phyloP scores from a whole-genome alignment of 2,888 invertebrate genomes.

The Catotricha subobsoleta region DNA sequence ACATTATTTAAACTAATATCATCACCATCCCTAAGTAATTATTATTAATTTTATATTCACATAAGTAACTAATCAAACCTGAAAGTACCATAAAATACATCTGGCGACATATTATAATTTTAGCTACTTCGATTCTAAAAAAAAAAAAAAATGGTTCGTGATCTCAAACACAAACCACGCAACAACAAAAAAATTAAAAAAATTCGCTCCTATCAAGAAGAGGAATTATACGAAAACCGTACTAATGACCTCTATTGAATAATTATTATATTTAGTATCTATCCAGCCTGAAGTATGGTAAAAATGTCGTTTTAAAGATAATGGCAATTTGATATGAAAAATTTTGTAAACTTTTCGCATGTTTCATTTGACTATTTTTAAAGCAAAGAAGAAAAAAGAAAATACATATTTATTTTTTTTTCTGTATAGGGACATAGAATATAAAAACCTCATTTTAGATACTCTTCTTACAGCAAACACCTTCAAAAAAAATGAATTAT shows the following conservation, averaged over 20 bases:
- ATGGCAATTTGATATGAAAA: not conserved
- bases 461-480: too few relatives aligned
- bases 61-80: too few relatives aligned
- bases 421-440: too few relatives aligned
- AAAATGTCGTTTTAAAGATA: not conserved
- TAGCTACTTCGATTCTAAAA: not conserved
- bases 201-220: not conserved
- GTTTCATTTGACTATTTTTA: not conserved
- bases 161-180: too few relatives aligned
- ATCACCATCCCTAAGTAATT: too few relatives aligned
- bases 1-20: too few relatives aligned
- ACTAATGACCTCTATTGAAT: not conserved
- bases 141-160: too few relatives aligned
- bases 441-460: not conserved
- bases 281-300: not conserved
- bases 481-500: not conserved
- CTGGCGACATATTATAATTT: not conserved
- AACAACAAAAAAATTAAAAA: too few relatives aligned
- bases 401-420: too few relatives aligned
- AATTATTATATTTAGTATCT: not conserved
- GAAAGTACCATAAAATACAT: not conserved
- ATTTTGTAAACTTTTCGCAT: not conserved
- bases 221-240: not conserved
- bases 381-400: too few relatives aligned
- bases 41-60: too few relatives aligned